Conservation (phyloP, 1,140 invertebrate genomes). For the Ectropis grisescens region DNA sequence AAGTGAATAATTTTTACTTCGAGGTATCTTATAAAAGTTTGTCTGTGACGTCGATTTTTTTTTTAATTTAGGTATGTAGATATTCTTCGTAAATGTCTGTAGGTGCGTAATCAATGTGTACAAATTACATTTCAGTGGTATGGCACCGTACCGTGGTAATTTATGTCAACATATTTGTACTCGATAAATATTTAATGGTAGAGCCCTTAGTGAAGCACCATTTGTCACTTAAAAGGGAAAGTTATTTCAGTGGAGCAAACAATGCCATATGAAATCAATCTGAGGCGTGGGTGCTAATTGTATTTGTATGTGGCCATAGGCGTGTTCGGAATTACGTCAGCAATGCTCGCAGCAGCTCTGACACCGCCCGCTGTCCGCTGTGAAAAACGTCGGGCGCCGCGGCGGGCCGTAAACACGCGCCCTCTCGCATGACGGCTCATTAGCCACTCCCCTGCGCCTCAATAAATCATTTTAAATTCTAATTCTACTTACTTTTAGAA, state of each 20-base stretch:
- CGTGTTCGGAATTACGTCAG: conserved; percentile 22
- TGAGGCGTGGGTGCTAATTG: conserved; percentile 12
- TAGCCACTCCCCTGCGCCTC: conserved; percentile 62
- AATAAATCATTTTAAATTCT: conserved; percentile 71
- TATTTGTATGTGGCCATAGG: conserved; percentile 17
- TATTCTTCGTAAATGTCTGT: no score
- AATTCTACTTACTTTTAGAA: conserved; percentile 67
- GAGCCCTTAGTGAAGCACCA: no score
- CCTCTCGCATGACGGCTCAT: conserved; percentile 65
- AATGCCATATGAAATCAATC: no score
- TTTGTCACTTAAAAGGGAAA: no score
- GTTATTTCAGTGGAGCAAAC: no score
- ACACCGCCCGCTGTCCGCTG: conserved; percentile 28
- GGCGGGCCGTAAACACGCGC: conserved; percentile 48
- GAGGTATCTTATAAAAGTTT: background rate
- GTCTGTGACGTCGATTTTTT: conserved; percentile 5
- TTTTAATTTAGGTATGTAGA: no score
- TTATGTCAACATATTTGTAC: no score
- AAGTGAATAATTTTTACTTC: conserved; percentile 53
- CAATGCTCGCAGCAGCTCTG: conserved; percentile 14
- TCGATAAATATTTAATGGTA: no score
- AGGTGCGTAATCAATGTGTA: no score
- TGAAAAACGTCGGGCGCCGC: conserved; percentile 43
- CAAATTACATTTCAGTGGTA: no score
- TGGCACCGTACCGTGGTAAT: no score